These are phyloP conservation scores for Xiphorhynchus erythropygius DNA, from an alignment of 2,797 vertebrate species.

Conservation along the genomic window DNA sequence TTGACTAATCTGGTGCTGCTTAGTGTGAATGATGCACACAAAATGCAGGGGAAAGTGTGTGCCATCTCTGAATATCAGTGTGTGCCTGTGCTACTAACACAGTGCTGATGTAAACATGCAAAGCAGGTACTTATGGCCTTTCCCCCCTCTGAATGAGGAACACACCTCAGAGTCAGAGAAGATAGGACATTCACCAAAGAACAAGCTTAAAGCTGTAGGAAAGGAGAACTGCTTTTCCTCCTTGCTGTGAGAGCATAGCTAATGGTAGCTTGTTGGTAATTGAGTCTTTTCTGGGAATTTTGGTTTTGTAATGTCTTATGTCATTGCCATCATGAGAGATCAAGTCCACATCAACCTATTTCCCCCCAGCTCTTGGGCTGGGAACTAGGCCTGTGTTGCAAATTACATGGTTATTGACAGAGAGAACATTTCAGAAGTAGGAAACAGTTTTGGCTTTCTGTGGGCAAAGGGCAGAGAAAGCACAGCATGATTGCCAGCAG, in stretches of 20 bases:
- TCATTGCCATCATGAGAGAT: background rate
- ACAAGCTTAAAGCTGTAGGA: background rate
- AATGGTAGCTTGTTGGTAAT: background rate
- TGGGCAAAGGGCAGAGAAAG: background rate
- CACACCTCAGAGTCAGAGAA: background rate
- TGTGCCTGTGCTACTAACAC: background rate
- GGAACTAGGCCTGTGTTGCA: background rate
- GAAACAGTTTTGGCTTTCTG: background rate
- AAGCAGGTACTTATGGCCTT: background rate
- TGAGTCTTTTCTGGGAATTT: background rate
- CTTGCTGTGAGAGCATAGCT: background rate
- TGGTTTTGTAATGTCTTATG: background rate
- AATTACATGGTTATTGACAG: background rate
- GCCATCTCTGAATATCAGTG: accelerated
- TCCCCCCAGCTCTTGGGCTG: background rate
- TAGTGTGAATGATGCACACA: accelerated
- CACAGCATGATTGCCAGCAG: background rate
- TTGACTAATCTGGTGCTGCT: background rate
- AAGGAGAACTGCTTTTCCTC: background rate
- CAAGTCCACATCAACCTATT: background rate
- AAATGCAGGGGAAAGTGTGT: background rate
- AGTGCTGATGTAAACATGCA: background rate
- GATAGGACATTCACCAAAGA: background rate
- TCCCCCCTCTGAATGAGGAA: background rate
- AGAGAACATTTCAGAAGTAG: background rate